Evolutionary conservation across 2,888 invertebrate genomes (phyloP), one percentile per base, ranked within the genome.

Genomic region (Drosophila algonquin): DNA sequence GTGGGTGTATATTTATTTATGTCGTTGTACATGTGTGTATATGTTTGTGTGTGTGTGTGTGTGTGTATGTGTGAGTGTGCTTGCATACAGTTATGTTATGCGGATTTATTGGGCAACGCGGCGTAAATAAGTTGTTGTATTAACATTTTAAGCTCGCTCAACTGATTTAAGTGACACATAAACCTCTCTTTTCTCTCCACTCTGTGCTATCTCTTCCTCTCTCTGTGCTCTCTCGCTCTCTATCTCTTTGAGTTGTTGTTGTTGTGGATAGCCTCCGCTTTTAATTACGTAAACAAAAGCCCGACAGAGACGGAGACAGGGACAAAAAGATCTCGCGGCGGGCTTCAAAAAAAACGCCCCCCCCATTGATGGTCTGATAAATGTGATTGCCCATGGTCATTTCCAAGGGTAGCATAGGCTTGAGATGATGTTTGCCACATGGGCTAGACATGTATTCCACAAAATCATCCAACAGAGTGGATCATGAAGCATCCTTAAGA

Each of bases 301-400:
- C 7, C 14, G 10, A 7, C 60, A n/a, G 18, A 16, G 46, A 30
- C 44, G 40, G n/a, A 14, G 40, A 35, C 32, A 32, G 35, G 35
- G 5, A 35, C 35, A 35, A 35, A 12, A 5, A 12, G 12, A 40
- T 14, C 40, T 40, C 14, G 40, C 14, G 35, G 32, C 9, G 10
- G 32, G 32, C 8, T 32, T 32, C 9, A 32, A 24, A 70, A 59
- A 56, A 52, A 55, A 51, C 59, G 46, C 21, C 21, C 21, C 50
- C 48, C 32, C 62, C 32, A 59, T 64, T 63, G 57, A 54, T 59
- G 52, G 54, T 35, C 46, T 65, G 74, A 79, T 68, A 68, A 80
- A 78, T 81, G 75, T 67, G 63, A 63, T 46, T 56, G 59, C 21
- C 50, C 50, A 24, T 47, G 71, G 65, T 55, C 57, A 75, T 75